These are phyloP conservation scores for Girardinus metallicus DNA, from an alignment of 2,797 vertebrate species.

Conservation along the genomic window DNA sequence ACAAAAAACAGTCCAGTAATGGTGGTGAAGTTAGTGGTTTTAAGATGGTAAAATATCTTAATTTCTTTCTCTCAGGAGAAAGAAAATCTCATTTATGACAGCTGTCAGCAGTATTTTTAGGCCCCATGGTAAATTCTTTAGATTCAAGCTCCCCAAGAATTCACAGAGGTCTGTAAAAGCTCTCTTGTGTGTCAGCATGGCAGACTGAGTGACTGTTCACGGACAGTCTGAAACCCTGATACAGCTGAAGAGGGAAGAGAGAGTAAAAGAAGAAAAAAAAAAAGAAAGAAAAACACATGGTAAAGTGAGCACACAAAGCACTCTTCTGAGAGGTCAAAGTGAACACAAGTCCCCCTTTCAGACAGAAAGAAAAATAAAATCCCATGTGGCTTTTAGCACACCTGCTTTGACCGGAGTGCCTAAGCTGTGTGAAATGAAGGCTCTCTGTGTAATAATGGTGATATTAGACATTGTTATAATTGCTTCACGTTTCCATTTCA, in stretches of 20 bases:
- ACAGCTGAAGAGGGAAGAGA: conserved; percentile 31
- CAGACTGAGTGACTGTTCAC: conserved; percentile 58
- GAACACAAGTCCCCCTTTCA: conserved; percentile 78
- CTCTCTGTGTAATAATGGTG: conserved; percentile 60
- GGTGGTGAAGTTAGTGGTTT: not conserved
- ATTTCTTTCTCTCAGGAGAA: conserved; percentile 16
- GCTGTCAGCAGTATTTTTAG: conserved; percentile 71
- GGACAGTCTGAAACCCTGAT: conserved; percentile 62
- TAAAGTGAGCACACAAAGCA: conserved; percentile 68
- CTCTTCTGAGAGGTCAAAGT: conserved; percentile 70
- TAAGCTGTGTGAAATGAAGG: conserved; percentile 67
- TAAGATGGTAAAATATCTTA: not conserved
- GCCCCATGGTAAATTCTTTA: conserved; percentile 52
- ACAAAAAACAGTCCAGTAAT: conserved; percentile 18
- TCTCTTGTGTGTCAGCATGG: conserved; percentile 55
- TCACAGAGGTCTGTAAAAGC: conserved; percentile 54
- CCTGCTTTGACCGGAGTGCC: conserved; percentile 55
- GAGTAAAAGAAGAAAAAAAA: not conserved
- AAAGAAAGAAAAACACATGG: conserved; percentile 23
- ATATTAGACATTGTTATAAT: conserved; percentile 67
- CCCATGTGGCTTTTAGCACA: conserved; percentile 66
- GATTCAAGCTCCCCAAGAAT: conserved; percentile 68
- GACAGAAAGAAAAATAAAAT: conserved; percentile 67
- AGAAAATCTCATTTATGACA: conserved; percentile 72
- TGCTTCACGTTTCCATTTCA: conserved; percentile 71